These are phyloP conservation scores for Metalampra italica DNA, from an alignment of 2,888 invertebrate genomes.

Conservation along the genomic window DNA sequence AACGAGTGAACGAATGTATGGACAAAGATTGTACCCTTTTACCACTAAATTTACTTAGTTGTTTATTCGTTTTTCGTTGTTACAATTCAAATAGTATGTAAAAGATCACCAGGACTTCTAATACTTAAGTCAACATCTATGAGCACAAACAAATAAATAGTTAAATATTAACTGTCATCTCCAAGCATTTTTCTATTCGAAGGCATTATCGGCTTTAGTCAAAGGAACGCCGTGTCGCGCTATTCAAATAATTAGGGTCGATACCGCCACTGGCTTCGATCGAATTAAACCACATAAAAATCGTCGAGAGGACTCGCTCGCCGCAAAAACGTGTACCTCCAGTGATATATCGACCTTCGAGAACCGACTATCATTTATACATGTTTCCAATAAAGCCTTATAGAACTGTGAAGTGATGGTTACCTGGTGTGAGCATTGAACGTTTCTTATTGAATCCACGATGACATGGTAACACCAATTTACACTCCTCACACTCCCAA, in stretches of 20 bases:
- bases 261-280: conserved; percentile 55
- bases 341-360: conserved; percentile 45
- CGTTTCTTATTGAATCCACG: conserved; percentile 25
- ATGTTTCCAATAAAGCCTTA: conserved; percentile 47
- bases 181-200: conserved; percentile 29
- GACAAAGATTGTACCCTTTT: no score
- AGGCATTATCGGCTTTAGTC: conserved; percentile 57
- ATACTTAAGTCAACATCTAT: no score
- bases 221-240: conserved; percentile 61
- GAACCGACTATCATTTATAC: conserved; percentile 39
- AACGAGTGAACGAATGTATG: no score
- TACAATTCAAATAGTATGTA: no score
- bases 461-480: conserved; percentile 35
- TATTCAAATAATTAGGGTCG: conserved; percentile 74
- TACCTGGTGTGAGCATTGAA: conserved; percentile 23
- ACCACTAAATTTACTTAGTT: no score
- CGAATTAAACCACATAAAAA: conserved; percentile 71
- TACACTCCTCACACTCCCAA: conserved; percentile 42
- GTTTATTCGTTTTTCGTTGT: no score
- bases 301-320: conserved; percentile 39
- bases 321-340: conserved; percentile 51
- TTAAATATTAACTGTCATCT: conserved; percentile 16
- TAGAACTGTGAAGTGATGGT: conserved; percentile 30
- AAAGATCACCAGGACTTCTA: no score
- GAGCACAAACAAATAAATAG: no score